phyloP scores from a whole-genome alignment of 2,797 vertebrate genomes.

The Pteronotus mesoamericanus region DNA sequence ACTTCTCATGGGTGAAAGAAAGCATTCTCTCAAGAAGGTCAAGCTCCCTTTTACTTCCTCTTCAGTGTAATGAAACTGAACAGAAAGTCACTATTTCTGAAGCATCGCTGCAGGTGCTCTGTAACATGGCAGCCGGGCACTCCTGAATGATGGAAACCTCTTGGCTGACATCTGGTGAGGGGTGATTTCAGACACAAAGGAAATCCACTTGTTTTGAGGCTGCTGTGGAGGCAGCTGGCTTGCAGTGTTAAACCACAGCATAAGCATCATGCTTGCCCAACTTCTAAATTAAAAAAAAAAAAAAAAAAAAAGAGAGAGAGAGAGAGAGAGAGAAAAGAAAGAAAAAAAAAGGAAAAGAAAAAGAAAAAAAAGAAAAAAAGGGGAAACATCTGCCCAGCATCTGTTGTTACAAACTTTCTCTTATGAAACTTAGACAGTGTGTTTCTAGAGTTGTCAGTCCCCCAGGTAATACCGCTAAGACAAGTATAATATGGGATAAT shows the following conservation, averaged over 20 bases:
- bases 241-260: background rate
- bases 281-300: background rate
- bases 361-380: background rate
- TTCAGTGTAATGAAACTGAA: background rate
- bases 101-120: background rate
- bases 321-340: background rate
- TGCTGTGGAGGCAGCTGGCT: background rate
- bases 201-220: constrained; percentile 37
- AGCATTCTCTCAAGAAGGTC: constrained; percentile 15
- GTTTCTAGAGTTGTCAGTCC: constrained; percentile 28
- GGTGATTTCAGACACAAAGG: constrained; percentile 29
- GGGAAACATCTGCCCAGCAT: constrained; percentile 45
- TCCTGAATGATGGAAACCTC: background rate
- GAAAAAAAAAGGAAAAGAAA: background rate
- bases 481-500: background rate
- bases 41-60: background rate
- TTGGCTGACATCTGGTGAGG: background rate
- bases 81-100: background rate
- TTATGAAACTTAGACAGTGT: background rate
- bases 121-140: background rate
- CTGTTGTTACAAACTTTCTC: constrained; percentile 14
- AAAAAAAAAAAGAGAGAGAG: background rate
- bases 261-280: background rate
- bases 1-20: constrained; percentile 31
- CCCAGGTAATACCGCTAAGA: background rate